A percentile compares a stretch with the other conserved stretches of the same genome.
Evolutionary conservation across 2,113 vertebrate genomes (phyloP).

Genomic region (Maylandia zebra): DNA sequence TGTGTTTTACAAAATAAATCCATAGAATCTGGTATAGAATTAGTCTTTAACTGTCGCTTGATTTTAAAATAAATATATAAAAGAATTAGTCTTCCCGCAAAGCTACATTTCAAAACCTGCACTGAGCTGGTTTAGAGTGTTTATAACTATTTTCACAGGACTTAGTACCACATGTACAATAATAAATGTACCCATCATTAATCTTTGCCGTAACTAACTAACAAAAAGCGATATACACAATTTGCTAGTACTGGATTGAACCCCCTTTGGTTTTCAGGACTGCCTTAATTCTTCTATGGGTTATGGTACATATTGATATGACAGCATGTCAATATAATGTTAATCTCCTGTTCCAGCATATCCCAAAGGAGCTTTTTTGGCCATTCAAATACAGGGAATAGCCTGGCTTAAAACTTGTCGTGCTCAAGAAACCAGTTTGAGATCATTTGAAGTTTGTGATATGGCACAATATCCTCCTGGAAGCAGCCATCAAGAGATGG

Average conservation of each 20-base stretch:
- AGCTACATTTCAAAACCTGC: neutral
- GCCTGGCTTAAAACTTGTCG: neutral
- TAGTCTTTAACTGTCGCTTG: neutral
- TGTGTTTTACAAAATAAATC: neutral
- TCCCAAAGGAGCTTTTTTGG: neutral
- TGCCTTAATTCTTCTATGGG: neutral
- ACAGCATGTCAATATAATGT: neutral
- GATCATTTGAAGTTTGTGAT: neutral
- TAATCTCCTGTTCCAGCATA: neutral
- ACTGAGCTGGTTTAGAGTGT: neutral
- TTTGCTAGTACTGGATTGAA: neutral
- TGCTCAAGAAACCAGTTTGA: neutral
- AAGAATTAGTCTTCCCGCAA: neutral
- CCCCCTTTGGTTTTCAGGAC: neutral
- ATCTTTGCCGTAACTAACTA: neutral
- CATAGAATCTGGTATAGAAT: neutral
- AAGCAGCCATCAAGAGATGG: neutral
- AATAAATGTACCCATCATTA: neutral
- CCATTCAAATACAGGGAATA: neutral
- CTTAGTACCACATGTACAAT: neutral
- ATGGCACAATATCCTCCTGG: neutral
- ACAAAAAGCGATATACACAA: neutral
- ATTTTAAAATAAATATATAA: neutral
- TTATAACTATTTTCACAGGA: neutral
- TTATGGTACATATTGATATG: neutral